Percentiles rank a stretch among this genome's conserved stretches.
phyloP scores from a whole-genome alignment of 1,140 invertebrate species.

The Brachionus plicatilis region DNA sequence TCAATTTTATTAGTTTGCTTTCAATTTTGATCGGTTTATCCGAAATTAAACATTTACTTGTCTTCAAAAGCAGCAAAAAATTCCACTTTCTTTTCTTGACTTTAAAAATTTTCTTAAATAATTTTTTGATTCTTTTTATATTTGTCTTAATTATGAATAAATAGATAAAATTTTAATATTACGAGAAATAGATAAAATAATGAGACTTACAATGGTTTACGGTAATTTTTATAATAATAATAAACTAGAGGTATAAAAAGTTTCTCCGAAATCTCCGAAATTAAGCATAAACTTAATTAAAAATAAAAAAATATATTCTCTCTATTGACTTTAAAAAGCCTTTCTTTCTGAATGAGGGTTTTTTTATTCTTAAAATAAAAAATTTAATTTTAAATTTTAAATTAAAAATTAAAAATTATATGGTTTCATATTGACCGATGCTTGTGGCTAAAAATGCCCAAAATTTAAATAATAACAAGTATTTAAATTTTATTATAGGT shows the following conservation, averaged over 20 bases:
- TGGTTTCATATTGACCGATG: background rate
- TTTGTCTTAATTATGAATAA: too few relatives aligned
- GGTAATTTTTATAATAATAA: too few relatives aligned
- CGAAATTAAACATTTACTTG: background rate
- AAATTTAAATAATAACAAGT: background rate
- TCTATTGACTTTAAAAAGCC: background rate
- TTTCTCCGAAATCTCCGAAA: too few relatives aligned
- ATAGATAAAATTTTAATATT: too few relatives aligned
- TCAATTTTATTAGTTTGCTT: background rate
- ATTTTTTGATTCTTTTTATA: too few relatives aligned
- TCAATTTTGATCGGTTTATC: background rate
- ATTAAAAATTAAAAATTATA: background rate
- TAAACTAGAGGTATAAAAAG: too few relatives aligned
- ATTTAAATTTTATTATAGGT: background rate
- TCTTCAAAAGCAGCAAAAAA: background rate
- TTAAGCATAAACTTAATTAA: too few relatives aligned
- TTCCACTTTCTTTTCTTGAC: background rate
- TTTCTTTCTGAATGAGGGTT: background rate
- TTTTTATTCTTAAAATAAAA: background rate
- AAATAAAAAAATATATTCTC: too few relatives aligned
- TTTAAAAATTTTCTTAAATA: too few relatives aligned
- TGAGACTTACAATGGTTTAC: too few relatives aligned
- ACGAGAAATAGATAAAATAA: too few relatives aligned
- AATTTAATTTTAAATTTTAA: background rate
- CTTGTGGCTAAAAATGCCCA: background rate